Evolutionary conservation across 2,113 vertebrate genomes (phyloP).

Genomic region (Glaucomys volans): DNA sequence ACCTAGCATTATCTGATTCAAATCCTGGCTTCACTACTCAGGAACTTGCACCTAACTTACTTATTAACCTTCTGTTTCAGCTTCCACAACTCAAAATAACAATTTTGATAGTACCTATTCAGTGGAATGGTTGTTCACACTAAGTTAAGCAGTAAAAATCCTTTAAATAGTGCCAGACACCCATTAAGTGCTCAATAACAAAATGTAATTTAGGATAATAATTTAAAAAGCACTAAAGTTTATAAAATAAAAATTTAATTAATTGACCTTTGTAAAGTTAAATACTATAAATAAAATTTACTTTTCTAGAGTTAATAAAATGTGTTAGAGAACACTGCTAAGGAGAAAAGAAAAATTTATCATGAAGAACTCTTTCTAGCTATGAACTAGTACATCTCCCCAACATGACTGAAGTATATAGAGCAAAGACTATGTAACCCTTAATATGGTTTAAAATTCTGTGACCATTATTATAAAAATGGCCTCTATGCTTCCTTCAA

Average conservation of each 20-base stretch:
- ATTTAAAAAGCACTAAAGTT: background rate
- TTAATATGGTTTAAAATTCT: background rate
- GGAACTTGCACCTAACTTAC: background rate
- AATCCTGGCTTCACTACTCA: background rate
- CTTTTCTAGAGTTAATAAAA: slow-evolving; percentile 12
- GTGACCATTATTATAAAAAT: background rate
- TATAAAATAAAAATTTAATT: background rate
- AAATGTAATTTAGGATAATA: background rate
- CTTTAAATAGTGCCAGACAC: background rate
- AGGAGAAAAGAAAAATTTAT: background rate
- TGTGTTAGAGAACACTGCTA: background rate
- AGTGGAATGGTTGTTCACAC: background rate
- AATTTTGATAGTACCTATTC: background rate
- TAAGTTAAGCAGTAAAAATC: background rate
- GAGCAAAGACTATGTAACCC: background rate
- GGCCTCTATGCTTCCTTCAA: background rate
- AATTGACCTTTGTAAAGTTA: background rate
- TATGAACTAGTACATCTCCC: background rate
- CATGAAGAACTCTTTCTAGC: background rate
- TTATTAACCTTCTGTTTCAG: background rate
- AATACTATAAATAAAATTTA: slow-evolving; percentile 22
- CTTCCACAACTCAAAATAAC: background rate
- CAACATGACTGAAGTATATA: background rate
- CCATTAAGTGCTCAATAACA: background rate
- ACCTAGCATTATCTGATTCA: background rate